Evolutionary conservation across 1,140 invertebrate species (phyloP).

Genomic region (Conus betulinus): DNA sequence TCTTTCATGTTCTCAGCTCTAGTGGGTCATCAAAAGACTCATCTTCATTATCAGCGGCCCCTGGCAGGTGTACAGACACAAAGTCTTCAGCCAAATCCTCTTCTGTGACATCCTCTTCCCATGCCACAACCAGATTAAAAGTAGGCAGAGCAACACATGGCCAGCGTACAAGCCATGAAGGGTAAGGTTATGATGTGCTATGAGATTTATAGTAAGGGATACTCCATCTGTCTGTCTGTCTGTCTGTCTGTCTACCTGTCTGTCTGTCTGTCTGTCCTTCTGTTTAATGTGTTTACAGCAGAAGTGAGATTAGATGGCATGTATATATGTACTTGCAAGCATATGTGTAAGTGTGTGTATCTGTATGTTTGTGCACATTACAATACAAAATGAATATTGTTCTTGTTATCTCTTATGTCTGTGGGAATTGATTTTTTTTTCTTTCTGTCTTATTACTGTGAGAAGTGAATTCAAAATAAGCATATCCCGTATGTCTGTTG

Average conservation of each 20-base stretch:
- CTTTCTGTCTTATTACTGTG: too few relatives aligned
- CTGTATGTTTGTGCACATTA: background rate
- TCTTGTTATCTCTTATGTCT: background rate
- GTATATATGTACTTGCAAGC: background rate
- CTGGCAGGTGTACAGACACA: background rate
- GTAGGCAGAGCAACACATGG: too few relatives aligned
- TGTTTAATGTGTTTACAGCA: too few relatives aligned
- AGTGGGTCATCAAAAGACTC: background rate
- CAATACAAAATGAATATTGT: too few relatives aligned
- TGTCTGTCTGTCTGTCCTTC: background rate
- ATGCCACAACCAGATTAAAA: too few relatives aligned
- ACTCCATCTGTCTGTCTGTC: background rate
- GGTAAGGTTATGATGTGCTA: background rate
- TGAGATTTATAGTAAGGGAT: background rate
- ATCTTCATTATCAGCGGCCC: background rate
- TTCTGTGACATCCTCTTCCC: too few relatives aligned
- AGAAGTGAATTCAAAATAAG: too few relatives aligned
- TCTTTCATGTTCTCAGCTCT: background rate
- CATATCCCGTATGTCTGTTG: too few relatives aligned
- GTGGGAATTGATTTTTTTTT: background rate
- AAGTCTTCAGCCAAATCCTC: background rate
- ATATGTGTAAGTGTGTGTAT: background rate
- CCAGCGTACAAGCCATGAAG: background rate
- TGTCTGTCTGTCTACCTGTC: background rate
- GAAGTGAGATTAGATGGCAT: too few relatives aligned